A percentile compares a stretch with the other conserved stretches of the same genome.
Conservation (phyloP, 2,888 invertebrate species). For the Erebia ligea region DNA sequence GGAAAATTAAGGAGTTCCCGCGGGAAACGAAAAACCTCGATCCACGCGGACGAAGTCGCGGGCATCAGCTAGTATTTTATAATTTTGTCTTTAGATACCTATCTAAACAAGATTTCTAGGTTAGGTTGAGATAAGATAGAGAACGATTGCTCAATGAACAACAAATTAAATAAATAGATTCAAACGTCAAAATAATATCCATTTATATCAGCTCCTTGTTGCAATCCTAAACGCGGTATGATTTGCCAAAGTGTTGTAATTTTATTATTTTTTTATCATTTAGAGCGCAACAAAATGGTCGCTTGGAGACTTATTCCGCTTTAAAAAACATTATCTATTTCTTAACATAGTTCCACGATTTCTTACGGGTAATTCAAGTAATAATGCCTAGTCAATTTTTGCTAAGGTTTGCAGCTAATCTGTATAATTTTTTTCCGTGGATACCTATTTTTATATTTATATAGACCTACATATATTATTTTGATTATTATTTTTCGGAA, state of each 20-base stretch:
- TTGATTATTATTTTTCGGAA: too few relatives aligned
- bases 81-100: too few relatives aligned
- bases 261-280: constrained; percentile 32
- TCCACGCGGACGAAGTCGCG: too few relatives aligned
- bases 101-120: too few relatives aligned
- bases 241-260: constrained; percentile 24
- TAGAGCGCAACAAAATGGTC: constrained; percentile 28
- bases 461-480: too few relatives aligned
- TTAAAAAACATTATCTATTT: not conserved
- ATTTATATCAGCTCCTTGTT: constrained; percentile 8
- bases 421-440: not conserved
- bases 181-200: not conserved
- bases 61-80: too few relatives aligned
- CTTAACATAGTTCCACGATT: not conserved
- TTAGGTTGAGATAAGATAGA: too few relatives aligned
- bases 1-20: too few relatives aligned
- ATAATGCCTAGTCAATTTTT: not conserved
- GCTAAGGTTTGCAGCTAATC: not conserved
- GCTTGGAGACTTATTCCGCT: not conserved
- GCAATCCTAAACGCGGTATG: not conserved
- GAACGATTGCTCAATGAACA: not conserved
- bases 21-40: too few relatives aligned
- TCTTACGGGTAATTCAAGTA: not conserved
- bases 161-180: constrained; percentile 8
- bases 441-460: too few relatives aligned